A percentile compares a stretch with the other conserved stretches of the same genome.
Evolutionary conservation across 2,113 vertebrate species (phyloP).

Genomic region (Nycticorax nycticorax): DNA sequence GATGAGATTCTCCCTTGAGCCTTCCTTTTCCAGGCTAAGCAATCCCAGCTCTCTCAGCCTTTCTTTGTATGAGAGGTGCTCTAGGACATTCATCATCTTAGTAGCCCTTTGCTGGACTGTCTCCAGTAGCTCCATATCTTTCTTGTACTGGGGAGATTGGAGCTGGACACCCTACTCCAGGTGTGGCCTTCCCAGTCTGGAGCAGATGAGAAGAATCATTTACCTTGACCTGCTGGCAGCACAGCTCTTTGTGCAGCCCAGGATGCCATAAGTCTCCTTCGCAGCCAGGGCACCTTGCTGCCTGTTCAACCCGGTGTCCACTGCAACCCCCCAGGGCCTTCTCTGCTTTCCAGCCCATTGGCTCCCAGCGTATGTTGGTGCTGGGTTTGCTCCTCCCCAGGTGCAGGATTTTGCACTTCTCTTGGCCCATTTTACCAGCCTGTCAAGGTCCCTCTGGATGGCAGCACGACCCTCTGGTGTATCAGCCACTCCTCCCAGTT

Average conservation of each 20-base stretch:
- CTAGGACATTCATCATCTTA: background rate
- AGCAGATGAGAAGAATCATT: background rate
- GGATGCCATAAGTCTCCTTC: too few species aligned
- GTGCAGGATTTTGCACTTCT: too few species aligned
- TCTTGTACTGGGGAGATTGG: background rate
- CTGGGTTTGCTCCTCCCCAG: background rate
- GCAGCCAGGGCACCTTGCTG: background rate
- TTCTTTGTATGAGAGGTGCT: background rate
- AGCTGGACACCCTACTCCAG: background rate
- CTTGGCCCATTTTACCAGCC: background rate
- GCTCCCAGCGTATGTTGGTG: background rate
- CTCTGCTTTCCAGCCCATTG: background rate
- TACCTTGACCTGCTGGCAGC: background rate
- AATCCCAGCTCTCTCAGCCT: background rate
- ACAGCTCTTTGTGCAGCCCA: background rate
- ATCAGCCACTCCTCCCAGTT: background rate
- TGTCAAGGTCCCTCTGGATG: background rate
- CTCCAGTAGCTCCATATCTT: background rate
- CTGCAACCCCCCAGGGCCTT: too few species aligned
- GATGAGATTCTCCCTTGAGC: background rate
- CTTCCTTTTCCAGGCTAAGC: background rate
- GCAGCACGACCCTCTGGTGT: fast-evolving
- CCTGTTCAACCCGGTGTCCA: background rate
- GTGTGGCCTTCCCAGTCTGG: background rate
- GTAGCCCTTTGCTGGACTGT: background rate